These are phyloP conservation scores for Orchesella flavescens DNA, from an alignment of 2,888 invertebrate species.

Conservation along the genomic window DNA sequence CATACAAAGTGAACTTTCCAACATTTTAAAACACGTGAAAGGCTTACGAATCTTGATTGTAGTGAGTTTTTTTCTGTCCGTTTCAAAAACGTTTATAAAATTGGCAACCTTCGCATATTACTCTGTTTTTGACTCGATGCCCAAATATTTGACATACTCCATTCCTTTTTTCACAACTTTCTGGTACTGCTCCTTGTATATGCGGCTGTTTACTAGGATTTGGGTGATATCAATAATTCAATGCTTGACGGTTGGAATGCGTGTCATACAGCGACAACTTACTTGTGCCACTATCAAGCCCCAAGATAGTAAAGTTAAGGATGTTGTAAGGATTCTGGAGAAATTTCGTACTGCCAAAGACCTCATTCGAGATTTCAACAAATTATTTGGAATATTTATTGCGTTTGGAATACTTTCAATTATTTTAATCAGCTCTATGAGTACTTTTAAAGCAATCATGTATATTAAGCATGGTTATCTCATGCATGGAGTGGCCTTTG, in stretches of 20 bases:
- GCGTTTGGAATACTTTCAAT: background rate
- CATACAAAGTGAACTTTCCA: background rate
- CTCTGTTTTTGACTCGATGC: background rate
- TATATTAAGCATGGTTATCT: background rate
- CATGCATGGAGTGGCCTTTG: background rate
- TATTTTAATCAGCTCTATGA: background rate
- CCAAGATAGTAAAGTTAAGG: background rate
- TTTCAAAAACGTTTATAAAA: background rate
- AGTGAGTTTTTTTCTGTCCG: background rate
- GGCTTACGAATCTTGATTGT: background rate
- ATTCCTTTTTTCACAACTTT: background rate
- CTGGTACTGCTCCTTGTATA: background rate
- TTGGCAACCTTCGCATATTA: background rate
- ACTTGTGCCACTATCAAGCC: background rate
- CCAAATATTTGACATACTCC: background rate
- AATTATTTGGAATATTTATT: constrained; percentile 2
- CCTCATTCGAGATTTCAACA: background rate
- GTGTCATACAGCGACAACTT: background rate
- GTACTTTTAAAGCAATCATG: constrained; percentile 13
- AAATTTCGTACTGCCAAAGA: background rate
- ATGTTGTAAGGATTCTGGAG: background rate
- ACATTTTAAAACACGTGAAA: background rate
- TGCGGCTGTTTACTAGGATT: background rate
- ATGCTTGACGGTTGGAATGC: background rate
- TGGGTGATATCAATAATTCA: constrained; percentile 25